Evolutionary conservation across 2,113 vertebrate genomes (phyloP).

Genomic region (Oryzias melastigma): DNA sequence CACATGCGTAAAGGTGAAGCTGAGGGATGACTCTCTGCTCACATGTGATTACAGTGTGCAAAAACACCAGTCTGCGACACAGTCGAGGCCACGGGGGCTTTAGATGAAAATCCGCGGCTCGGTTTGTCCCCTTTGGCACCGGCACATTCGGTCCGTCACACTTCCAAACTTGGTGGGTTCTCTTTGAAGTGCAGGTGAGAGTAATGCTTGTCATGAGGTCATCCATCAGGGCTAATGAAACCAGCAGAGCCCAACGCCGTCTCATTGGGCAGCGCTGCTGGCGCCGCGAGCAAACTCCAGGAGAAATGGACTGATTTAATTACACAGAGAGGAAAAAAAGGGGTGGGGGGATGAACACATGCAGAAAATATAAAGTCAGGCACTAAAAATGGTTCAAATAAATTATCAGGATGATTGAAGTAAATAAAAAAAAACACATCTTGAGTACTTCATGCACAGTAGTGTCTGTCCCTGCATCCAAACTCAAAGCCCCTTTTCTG

Average conservation of each 20-base stretch:
- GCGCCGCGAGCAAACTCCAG: constrained; percentile 68
- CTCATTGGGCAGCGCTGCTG: constrained; percentile 66
- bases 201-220: constrained; percentile 70
- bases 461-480: constrained; percentile 1
- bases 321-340: constrained; percentile 33
- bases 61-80: constrained; percentile 23
- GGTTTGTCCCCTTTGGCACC: constrained; percentile 14
- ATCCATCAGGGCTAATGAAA: constrained; percentile 76
- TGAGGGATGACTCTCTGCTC: constrained; percentile 30
- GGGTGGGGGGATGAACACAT: constrained; percentile 12
- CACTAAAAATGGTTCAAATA: too few species aligned
- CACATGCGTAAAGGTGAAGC: constrained; percentile 36
- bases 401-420: too few species aligned
- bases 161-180: constrained; percentile 31
- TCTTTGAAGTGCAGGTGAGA: constrained; percentile 64
- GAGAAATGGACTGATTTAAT: constrained; percentile 72
- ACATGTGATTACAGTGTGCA: constrained; percentile 39
- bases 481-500: constrained; percentile 23
- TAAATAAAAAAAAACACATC: too few species aligned
- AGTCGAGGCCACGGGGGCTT: constrained; percentile 30
- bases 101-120: constrained; percentile 37
- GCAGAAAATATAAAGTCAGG: constrained; percentile 11
- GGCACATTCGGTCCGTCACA: constrained; percentile 34
- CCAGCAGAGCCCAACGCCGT: constrained; percentile 67
- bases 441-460: too few species aligned